A percentile compares a stretch with the other conserved stretches of the same genome.
Conservation (phyloP, 2,888 invertebrate genomes). For the Nomada fabriciana region DNA sequence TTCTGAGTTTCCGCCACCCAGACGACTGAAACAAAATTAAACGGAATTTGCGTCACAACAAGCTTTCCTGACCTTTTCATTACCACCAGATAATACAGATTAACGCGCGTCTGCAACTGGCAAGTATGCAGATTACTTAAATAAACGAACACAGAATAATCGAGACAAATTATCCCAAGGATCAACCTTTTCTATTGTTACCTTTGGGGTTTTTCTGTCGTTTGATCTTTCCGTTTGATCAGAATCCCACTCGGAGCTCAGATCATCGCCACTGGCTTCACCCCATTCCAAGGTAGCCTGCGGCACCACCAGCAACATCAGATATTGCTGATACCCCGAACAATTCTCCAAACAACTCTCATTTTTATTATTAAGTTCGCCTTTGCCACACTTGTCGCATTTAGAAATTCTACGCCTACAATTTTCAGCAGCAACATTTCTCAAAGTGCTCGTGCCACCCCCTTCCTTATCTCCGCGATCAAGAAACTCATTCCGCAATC, state of each 20-base stretch:
- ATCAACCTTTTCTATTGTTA: conserved; percentile 22
- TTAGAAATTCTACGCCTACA: neutral
- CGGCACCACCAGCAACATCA: conserved; percentile 89
- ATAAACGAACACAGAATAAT: too few species aligned
- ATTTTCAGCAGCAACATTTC: neutral
- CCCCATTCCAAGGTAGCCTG: conserved; percentile 89
- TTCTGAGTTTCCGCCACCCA: conserved; percentile 96
- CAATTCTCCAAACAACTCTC: conserved; percentile 45
- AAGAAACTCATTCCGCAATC: neutral
- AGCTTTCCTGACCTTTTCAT: neutral
- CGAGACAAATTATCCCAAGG: too few species aligned
- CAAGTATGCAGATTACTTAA: too few species aligned
- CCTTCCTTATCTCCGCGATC: conserved; percentile 8
- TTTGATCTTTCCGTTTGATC: conserved; percentile 84
- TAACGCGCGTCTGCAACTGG: too few species aligned
- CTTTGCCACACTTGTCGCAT: conserved; percentile 23
- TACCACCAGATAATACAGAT: neutral
- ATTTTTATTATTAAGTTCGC: conserved; percentile 6
- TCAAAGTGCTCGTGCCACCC: neutral
- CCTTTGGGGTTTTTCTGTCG: conserved; percentile 46
- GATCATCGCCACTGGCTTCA: conserved; percentile 95
- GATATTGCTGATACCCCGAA: conserved; percentile 91
- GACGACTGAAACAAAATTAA: conserved; percentile 89
- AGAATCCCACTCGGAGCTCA: conserved; percentile 96
- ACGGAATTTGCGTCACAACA: neutral